These are phyloP conservation scores for Rhadinocentrus ornatus DNA, from an alignment of 2,797 vertebrate genomes.

Conservation along the genomic window DNA sequence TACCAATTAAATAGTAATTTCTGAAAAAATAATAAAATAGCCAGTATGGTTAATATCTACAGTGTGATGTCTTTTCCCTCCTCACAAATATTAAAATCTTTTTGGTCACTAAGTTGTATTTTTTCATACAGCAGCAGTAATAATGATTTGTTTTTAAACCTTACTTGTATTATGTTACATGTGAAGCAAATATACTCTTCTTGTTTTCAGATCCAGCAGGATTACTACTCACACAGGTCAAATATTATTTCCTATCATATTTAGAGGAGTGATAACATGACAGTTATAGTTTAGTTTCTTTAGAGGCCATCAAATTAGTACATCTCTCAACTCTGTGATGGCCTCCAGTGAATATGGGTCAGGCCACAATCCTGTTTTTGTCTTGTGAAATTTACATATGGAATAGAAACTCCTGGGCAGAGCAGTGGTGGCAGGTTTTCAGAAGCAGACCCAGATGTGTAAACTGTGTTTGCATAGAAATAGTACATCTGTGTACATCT, in stretches of 20 bases:
- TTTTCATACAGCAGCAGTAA: background rate
- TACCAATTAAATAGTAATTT: background rate
- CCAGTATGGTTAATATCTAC: background rate
- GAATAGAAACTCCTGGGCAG: conserved; percentile 1
- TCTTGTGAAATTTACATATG: conserved; percentile 21
- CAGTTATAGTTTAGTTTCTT: background rate
- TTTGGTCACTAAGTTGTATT: background rate
- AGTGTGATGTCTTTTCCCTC: background rate
- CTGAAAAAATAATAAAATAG: too few species aligned
- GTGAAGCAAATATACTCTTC: background rate
- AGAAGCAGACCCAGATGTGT: background rate
- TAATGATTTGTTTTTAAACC: background rate
- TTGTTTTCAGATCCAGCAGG: conserved; percentile 7
- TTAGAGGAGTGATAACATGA: conserved; percentile 44
- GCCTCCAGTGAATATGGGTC: conserved; percentile 48
- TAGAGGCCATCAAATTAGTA: conserved; percentile 8
- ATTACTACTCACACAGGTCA: conserved; percentile 21
- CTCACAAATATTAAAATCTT: background rate
- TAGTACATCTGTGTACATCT: background rate
- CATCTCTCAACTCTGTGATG: conserved; percentile 2
- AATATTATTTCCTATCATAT: conserved; percentile 25
- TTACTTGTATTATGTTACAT: background rate
- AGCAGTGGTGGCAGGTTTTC: conserved; percentile 2
- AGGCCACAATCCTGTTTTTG: conserved; percentile 35
- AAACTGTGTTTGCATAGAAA: background rate